phyloP scores from a whole-genome alignment of 2,113 vertebrate genomes.

The Heterotilapia buettikoferi region DNA sequence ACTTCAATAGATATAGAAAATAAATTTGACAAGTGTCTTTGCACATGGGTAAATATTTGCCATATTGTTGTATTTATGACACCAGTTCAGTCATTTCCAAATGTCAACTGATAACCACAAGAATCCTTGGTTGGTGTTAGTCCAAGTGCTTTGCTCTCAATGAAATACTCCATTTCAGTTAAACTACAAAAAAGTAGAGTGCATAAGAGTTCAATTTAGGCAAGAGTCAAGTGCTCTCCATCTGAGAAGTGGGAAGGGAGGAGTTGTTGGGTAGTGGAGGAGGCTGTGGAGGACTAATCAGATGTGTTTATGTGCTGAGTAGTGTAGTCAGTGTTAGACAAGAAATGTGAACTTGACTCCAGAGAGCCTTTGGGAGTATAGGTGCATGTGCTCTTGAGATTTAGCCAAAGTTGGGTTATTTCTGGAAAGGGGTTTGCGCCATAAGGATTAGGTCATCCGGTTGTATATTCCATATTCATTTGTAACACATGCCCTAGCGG shows the following conservation, averaged over 20 bases:
- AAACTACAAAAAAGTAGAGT: slow-evolving; percentile 27
- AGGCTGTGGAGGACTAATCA: slow-evolving; percentile 45
- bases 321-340: slow-evolving; percentile 30
- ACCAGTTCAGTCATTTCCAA: neutral
- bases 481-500: neutral
- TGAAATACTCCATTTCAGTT: slow-evolving; percentile 24
- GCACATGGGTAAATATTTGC: neutral
- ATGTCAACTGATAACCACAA: slow-evolving; percentile 15
- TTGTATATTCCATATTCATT: neutral
- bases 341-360: slow-evolving; percentile 50
- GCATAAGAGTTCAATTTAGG: slow-evolving; percentile 52
- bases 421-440: neutral
- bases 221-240: slow-evolving; percentile 67
- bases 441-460: neutral
- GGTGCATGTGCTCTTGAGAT: neutral
- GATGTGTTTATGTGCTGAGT: slow-evolving; percentile 39
- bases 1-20: neutral
- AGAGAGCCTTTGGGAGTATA: slow-evolving; percentile 23
- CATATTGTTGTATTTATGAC: neutral
- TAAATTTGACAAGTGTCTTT: neutral
- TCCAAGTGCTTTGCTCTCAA: neutral
- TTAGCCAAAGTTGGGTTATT: neutral
- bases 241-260: slow-evolving; percentile 7
- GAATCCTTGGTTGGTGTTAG: neutral
- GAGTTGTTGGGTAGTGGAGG: neutral